Conservation (phyloP, 2,888 invertebrate species). For the Drosophila robusta region DNA sequence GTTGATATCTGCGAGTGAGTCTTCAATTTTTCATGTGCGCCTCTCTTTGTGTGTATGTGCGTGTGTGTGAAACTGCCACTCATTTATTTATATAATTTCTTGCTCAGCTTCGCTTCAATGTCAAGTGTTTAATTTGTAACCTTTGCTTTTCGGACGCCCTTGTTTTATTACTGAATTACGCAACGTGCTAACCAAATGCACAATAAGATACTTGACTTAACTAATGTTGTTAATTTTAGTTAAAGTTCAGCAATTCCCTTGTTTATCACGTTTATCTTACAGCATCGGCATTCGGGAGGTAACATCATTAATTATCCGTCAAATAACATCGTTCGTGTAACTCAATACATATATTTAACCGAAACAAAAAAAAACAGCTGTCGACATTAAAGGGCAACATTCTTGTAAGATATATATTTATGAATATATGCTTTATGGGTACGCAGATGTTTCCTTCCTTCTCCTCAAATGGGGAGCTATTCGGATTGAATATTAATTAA, state of each 20-base stretch:
- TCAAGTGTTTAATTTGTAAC: slow-evolving; percentile 55
- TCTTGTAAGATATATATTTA: no score
- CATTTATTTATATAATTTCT: slow-evolving; percentile 72
- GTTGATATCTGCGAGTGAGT: slow-evolving; percentile 74
- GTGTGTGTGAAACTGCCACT: slow-evolving; percentile 35
- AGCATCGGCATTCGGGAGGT: no score
- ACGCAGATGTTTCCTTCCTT: no score
- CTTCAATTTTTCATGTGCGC: slow-evolving; percentile 65
- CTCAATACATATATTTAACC: no score
- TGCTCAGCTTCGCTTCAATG: slow-evolving; percentile 46
- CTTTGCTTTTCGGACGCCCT: slow-evolving; percentile 32
- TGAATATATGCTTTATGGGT: no score
- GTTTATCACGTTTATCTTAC: no score
- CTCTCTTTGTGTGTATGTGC: slow-evolving; percentile 9
- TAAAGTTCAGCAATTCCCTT: slow-evolving; percentile 3
- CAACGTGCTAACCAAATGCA: slow-evolving; percentile 14
- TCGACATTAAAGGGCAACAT: no score
- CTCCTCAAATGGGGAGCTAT: no score
- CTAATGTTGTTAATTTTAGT: slow-evolving; percentile 29
- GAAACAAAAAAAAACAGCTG: no score
- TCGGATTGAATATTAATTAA: not conserved
- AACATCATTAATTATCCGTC: no score
- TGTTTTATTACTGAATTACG: slow-evolving; percentile 27
- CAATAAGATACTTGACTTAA: slow-evolving; percentile 5
- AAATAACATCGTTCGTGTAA: no score